Evolutionary conservation across 2,797 vertebrate species (phyloP).

Genomic region (Falco peregrinus): DNA sequence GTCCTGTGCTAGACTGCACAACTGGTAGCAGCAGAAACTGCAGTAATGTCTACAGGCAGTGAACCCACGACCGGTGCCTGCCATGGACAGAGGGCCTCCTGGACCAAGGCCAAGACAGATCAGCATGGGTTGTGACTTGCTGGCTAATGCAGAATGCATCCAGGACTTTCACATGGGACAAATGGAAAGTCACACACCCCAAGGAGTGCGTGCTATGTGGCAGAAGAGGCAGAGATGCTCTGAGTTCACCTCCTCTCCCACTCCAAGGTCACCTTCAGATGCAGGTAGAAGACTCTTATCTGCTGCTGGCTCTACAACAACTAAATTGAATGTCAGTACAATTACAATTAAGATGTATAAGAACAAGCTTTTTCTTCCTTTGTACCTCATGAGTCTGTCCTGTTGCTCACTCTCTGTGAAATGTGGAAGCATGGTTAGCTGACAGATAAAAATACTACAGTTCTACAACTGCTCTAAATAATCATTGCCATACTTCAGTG

Average conservation of each 20-base stretch:
- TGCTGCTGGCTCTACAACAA: background rate
- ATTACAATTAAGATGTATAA: background rate
- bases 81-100: background rate
- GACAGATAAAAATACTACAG: background rate
- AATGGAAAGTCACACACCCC: background rate
- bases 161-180: background rate
- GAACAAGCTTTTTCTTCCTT: background rate
- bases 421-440: background rate
- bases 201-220: background rate
- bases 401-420: background rate
- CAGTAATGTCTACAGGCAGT: background rate
- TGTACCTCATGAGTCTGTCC: background rate
- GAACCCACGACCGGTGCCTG: background rate
- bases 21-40: background rate
- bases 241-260: background rate
- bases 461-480: background rate
- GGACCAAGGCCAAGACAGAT: background rate
- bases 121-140: background rate
- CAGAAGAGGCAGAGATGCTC: background rate
- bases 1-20: background rate
- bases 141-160: background rate
- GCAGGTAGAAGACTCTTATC: background rate
- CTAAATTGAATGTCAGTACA: background rate
- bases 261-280: background rate
- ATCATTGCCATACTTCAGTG: background rate